phyloP scores from a whole-genome alignment of 2,888 invertebrate genomes.

The Conus canariensis region DNA sequence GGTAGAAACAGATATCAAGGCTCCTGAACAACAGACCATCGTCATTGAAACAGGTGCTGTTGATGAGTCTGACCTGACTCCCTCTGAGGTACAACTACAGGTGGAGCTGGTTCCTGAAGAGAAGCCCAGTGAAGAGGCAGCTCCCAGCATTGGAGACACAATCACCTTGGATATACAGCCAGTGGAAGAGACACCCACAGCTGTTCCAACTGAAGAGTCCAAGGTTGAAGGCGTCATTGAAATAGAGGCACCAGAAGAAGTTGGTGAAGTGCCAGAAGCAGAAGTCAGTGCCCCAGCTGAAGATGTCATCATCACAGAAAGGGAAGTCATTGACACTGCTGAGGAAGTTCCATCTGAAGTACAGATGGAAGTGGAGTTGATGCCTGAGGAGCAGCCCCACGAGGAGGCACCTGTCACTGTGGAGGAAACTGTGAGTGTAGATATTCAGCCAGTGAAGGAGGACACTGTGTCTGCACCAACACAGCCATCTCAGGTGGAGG shows the following conservation, averaged over 20 bases:
- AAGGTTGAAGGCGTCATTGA: constrained; percentile 45
- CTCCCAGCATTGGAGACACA: constrained; percentile 60
- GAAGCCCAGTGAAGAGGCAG: constrained; percentile 64
- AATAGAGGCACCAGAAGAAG: constrained; percentile 42
- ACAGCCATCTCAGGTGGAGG: constrained; percentile 43
- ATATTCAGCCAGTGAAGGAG: constrained; percentile 50
- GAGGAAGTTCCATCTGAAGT: constrained; percentile 54
- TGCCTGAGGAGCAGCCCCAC: constrained; percentile 47
- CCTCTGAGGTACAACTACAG: constrained; percentile 54
- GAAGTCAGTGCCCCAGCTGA: constrained; percentile 59
- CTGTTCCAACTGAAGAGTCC: constrained; percentile 55
- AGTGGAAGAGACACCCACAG: constrained; percentile 52
- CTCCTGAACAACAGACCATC: constrained; percentile 47
- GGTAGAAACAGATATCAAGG: constrained; percentile 49
- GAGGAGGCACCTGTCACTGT: constrained; percentile 32
- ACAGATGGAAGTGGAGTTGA: constrained; percentile 54
- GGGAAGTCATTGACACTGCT: constrained; percentile 32
- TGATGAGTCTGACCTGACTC: constrained; percentile 37
- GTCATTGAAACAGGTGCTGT: constrained; percentile 57
- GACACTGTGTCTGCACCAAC: constrained; percentile 34
- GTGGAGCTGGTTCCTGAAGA: constrained; percentile 59
- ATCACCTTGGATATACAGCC: constrained; percentile 54
- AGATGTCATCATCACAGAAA: constrained; percentile 37
- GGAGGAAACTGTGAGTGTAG: constrained; percentile 53
- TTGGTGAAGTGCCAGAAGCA: constrained; percentile 63